Evolutionary conservation across 2,797 vertebrate genomes (phyloP), one percentile per base, ranked within the genome.

Genomic region (Onychomys arenicola): DNA sequence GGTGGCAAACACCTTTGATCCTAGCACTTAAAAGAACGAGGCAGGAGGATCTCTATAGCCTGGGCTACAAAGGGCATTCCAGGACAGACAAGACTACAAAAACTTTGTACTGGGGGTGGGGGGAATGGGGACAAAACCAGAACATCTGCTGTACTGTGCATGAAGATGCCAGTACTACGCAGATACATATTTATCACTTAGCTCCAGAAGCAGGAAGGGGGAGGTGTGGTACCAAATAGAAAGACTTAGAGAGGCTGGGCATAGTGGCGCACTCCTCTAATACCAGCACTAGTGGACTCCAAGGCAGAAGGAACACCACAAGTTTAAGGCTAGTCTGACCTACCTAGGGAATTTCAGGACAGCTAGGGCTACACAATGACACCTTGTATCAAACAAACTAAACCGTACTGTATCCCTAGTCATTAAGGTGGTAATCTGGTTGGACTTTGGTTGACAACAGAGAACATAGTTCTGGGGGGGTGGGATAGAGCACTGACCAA

Each of bases 141-240:
- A 86, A 49, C 46, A 55, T 40, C n/a, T n/a, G 82, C 65, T 69
- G 46, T 49, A 19, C 84, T 52, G 21, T 49, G n/a, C 12, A 16
- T 25, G 34, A 52, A 69, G 63, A 69, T 52, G 34, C 16, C 59
- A 69, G 52, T 81, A 75, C 59, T 63, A 14, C 1, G 1, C 78
- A 63, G 75, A 76, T 32, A 89, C 5, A 40, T 37, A 55, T 34
- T 89, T 89, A 43, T 63, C 88, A 14, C 73, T 81, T 77, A 81
- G 92, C 52, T 96, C 75, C 67, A 82, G 59, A 37, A 86, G 52
- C 81, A 88, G 69, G 21, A 85, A 82, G 65, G 43, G 29, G 65
- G 59, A 82, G 81, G 67, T 82, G 55, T 87, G 86, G 43, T 43
- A 87, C 61, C 89, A 77, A 84, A 82, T 1, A 82, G n/a, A 90